Base-by-base conservation (phyloP, 2,888 invertebrate genomes). In the Aspidiotus rigidus region DNA sequence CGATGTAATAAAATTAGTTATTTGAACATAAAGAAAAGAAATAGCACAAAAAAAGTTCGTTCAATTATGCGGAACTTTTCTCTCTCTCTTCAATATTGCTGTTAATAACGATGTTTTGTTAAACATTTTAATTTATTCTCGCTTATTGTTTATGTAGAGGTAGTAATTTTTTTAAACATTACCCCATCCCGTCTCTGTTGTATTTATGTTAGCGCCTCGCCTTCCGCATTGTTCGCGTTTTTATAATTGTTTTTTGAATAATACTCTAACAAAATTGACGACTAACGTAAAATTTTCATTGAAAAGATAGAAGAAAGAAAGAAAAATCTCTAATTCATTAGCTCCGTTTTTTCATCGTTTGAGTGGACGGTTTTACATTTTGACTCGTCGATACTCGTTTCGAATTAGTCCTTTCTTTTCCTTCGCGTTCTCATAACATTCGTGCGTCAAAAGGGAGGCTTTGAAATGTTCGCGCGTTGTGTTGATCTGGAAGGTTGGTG, bases 401-500 rank as follows among this genome's bases (percentile, higher is more conserved):
- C 28, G 5, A 28, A 28, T 5, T 28, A 28, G 1, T 28, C 28
- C 28, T 28, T 28, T 28, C 28, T 63, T 63, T 53, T 63, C 54
- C 16, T 17, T 53, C 28, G 49, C 53, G n/a, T 63, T 28, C 6
- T 17, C 16, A 17, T 55, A 16, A 13, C 56, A n/a, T n/a, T 13
- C 17, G 17, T 55, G n/a, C 56, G 5, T 28, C 28, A 28, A 28
- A 1, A 28, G 28, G 28, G 28, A 28, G 28, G 2, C 28, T 28
- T 28, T 28, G 28, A 9, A 39, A 55, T 64, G 56, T 64, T 59
- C 59, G 28, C 44, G 9, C 13, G 42, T n/a, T 66, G 57, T 16
- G 8, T 64, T 41, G 41, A 15, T 11, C 54, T 41, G n/a, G 55
- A 16, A 64, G 57, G 57, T 64, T 41, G 7, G 63, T 44, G 7